Evolutionary conservation across 2,888 invertebrate genomes (phyloP), one percentile per base, ranked within the genome.

Genomic region (Miltochrista miniata): DNA sequence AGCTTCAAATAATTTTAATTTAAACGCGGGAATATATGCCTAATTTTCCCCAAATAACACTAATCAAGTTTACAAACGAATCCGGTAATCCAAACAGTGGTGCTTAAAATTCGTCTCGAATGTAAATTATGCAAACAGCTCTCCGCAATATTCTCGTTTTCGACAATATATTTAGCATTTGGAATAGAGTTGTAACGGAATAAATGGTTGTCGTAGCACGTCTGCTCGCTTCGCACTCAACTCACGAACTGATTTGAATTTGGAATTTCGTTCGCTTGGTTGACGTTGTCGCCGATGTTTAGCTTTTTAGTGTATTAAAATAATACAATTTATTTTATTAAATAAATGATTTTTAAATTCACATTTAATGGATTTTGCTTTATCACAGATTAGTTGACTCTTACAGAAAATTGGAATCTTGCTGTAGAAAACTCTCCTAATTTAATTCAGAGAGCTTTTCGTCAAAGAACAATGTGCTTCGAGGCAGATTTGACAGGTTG

Each of bases 211-310:
- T 74, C 72, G 68, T 69, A 71, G 80, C 87, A 88, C 87, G 87
- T 89, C 85, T 81, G 75, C 75, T 56, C 76, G 68, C 79, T 88
- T 80, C 78, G 80, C 82, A 88, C 83, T 77, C 87, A 46, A 74
- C 85, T 88, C 88, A 87, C 88, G 87, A 85, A 87, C 85, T 89
- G 87, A 87, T 89, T 89, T 89, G 85, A 88, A 89, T 89, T 86
- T 83, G 72, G 86, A 87, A 87, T 87, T 85, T 79, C 76, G 64
- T 77, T 76, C 76, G 81, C 77, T 77, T 63, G 63, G 76, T 72
- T 81, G 76, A 70, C 65, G 68, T 60, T 73, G 74, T 64, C 65
- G 66, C 47, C 59, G 71, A 66, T 74, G 69, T 74, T 79, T 76
- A 72, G 68, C 72, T 71, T 72, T 72, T 67, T 68, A 67, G 5